Evolutionary conservation across 2,888 invertebrate species (phyloP).

Genomic region (Drosophila gaucha): DNA sequence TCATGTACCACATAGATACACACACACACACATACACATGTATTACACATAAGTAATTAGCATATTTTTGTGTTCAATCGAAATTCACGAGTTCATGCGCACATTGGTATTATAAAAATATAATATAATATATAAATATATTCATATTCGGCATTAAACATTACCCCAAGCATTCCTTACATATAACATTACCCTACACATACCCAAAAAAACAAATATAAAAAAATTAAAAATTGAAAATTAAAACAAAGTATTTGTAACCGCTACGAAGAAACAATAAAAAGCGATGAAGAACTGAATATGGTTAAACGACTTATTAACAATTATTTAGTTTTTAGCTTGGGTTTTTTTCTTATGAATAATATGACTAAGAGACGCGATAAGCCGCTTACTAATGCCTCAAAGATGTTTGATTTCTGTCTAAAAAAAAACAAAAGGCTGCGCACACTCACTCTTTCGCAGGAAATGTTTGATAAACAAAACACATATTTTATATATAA

Average conservation of each 20-base stretch:
- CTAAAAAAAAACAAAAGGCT: constrained; percentile 24
- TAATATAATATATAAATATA: constrained; percentile 18
- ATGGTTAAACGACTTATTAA: background rate
- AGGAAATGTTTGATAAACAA: constrained; percentile 58
- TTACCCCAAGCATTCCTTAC: constrained; percentile 45
- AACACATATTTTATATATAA: background rate
- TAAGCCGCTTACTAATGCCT: constrained; percentile 38
- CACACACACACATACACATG: background rate
- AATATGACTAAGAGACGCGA: constrained; percentile 39
- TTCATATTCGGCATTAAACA: constrained; percentile 62
- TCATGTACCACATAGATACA: constrained; percentile 12
- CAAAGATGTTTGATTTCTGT: constrained; percentile 15
- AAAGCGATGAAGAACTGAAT: constrained; percentile 72
- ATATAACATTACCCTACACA: constrained; percentile 47
- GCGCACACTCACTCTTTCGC: constrained; percentile 16
- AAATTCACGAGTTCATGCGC: constrained; percentile 63
- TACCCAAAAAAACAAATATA: constrained; percentile 29
- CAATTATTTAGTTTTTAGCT: background rate
- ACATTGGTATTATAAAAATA: constrained; percentile 52
- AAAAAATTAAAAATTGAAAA: constrained; percentile 24
- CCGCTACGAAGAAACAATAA: constrained; percentile 49
- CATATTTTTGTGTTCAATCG: constrained; percentile 60
- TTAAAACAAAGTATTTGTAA: constrained; percentile 62
- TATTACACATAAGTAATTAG: constrained; percentile 49
- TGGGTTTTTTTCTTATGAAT: constrained; percentile 3